Conservation (phyloP, 2,888 invertebrate genomes). For the Plemyria rubiginata region DNA sequence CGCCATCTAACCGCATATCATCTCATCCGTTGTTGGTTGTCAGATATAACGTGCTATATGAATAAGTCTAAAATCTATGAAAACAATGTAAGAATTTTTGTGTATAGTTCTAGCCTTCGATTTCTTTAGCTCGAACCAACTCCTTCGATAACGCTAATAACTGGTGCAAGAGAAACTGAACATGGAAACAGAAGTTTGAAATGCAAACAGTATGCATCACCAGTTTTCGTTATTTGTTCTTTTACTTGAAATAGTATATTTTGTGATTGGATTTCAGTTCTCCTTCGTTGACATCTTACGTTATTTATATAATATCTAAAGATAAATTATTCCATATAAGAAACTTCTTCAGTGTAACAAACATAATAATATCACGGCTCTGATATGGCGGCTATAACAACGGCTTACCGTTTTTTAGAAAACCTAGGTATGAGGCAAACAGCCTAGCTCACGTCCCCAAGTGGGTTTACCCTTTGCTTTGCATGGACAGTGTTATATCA, state of each 20-base stretch:
- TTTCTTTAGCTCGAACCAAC: neutral
- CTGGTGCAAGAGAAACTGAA: neutral
- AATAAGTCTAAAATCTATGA: too few relatives aligned
- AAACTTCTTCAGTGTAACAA: too few relatives aligned
- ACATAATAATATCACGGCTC: too few relatives aligned
- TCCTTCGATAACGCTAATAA: neutral
- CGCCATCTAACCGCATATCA: too few relatives aligned
- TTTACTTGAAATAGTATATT: constrained; percentile 3
- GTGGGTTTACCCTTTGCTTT: constrained; percentile 18
- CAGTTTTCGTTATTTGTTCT: neutral
- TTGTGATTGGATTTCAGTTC: neutral
- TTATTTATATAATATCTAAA: neutral
- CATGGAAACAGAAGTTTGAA: constrained; percentile 2
- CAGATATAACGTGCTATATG: too few relatives aligned
- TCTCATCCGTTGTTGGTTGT: too few relatives aligned
- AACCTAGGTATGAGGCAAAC: neutral
- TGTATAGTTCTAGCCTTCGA: neutral
- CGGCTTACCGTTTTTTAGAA: neutral
- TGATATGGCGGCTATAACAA: too few relatives aligned
- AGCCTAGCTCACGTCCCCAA: constrained; percentile 21
- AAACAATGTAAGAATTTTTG: too few relatives aligned
- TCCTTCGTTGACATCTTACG: neutral
- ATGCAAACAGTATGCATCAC: constrained; percentile 7
- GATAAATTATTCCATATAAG: too few relatives aligned
- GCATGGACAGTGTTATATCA: constrained; percentile 29